Base-by-base conservation (phyloP, 2,113 vertebrate genomes). In the Podiceps cristatus region DNA sequence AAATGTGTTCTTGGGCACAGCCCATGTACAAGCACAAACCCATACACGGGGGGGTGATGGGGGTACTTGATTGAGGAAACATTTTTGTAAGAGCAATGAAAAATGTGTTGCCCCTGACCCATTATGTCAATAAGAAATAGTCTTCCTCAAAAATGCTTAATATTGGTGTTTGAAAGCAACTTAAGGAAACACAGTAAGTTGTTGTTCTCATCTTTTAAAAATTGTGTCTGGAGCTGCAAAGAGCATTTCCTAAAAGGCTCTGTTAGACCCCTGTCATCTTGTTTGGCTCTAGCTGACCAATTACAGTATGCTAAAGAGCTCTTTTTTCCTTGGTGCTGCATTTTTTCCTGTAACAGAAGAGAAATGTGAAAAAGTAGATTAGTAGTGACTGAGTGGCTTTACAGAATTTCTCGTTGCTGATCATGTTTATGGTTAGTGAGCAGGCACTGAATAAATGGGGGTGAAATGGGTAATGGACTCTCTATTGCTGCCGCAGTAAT, bases 31-130 rank as follows among this genome's bases (percentile, higher is more conserved):
- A 52, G 8, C 24, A 60, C 37, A 63, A 58, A 59, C 20, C 20
- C 7, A 0, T 20, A 20, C 11, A 10, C 15, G 1, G 2, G 5
- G 7, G 45, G 7, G 8, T 2, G 2, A 14, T 22, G 5, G 11
- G 11, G 5, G 3, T 60, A 49, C 45, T 50, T 88, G 68, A 66
- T 13, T 13, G 8, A n/a, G 17, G 49, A 91, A 86, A 58, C 5
- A 0, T 52, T 73, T 86, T 53, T 71, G 7, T 56, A 66, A 69
- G 33, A 50, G 13, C n/a, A 82, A 13, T 25, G 37, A 79, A 94
- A 87, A 76, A 50, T 44, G 2, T 78, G 9, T 64, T 88, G 42
- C 16, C 20, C 31, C 28, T 58, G 8, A 50, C 20, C 33, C 10
- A 7, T 66, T 85, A 50, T n/a, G 45, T 63, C 59, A 83, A 37